These are phyloP conservation scores for Drosophila leontia DNA, from an alignment of 1,140 invertebrate genomes.

Conservation along the genomic window DNA sequence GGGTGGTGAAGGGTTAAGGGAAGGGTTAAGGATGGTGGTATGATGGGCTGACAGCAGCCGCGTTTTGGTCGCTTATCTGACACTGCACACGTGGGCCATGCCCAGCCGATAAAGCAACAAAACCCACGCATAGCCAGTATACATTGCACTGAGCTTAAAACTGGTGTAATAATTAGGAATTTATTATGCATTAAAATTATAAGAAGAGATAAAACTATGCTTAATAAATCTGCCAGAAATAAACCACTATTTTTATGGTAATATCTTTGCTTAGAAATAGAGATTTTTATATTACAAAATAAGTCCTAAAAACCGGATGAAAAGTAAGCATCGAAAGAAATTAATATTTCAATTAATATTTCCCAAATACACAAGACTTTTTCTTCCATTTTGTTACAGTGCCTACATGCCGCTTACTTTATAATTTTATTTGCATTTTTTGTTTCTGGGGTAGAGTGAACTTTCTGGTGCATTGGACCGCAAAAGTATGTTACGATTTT, in stretches of 20 bases:
- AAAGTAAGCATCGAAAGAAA: too few species aligned
- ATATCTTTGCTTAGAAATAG: neutral
- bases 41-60: constrained; percentile 53
- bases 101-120: constrained; percentile 54
- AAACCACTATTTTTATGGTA: too few species aligned
- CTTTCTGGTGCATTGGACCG: constrained; percentile 43
- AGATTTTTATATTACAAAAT: too few species aligned
- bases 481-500: constrained; percentile 51
- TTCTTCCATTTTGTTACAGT: constrained; percentile 3
- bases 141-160: neutral
- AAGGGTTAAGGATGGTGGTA: constrained; percentile 4
- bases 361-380: neutral
- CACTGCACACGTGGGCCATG: constrained; percentile 48
- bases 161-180: too few species aligned
- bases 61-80: constrained; percentile 74
- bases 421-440: constrained; percentile 70
- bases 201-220: too few species aligned
- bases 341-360: too few species aligned
- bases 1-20: constrained; percentile 8
- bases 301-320: too few species aligned
- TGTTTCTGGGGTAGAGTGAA: constrained; percentile 15
- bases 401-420: constrained; percentile 37
- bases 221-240: neutral
- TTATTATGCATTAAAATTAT: too few species aligned
- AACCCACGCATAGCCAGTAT: neutral